Percentiles rank a stretch among this genome's conserved stretches.
Evolutionary conservation across 2,797 vertebrate species (phyloP).

Genomic region (Phrynocephalus vlangalii): DNA sequence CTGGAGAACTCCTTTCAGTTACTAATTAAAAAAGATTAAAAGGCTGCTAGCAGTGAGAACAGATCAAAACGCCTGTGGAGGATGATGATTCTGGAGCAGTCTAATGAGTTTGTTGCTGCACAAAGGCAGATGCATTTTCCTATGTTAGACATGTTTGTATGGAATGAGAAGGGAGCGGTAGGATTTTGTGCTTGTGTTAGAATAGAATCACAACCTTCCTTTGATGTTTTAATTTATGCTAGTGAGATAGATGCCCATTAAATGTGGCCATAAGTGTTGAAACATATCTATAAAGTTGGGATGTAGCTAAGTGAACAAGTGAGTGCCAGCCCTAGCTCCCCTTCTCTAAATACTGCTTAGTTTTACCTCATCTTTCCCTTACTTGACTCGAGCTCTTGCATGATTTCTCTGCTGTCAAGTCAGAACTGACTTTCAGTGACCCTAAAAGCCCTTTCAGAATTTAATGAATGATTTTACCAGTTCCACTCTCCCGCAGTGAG

Average conservation of each 20-base stretch:
- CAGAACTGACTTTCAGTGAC: too few species aligned
- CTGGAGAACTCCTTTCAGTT: slow-evolving; percentile 37
- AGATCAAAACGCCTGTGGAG: slow-evolving; percentile 46
- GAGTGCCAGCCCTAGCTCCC: neutral
- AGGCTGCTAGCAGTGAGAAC: slow-evolving; percentile 39
- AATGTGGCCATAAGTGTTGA: neutral
- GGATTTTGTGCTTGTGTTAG: neutral
- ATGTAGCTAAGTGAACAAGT: neutral
- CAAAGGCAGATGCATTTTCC: slow-evolving; percentile 43
- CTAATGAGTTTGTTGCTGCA: slow-evolving; percentile 57
- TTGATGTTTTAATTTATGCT: slow-evolving; percentile 17
- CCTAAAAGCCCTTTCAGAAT: too few species aligned
- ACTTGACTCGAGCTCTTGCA: neutral
- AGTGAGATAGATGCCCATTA: neutral
- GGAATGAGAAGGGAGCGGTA: slow-evolving; percentile 26
- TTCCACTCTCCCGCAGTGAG: too few species aligned
- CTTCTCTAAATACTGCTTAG: neutral
- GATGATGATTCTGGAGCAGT: slow-evolving; percentile 55
- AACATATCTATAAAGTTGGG: neutral
- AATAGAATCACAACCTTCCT: slow-evolving; percentile 2
- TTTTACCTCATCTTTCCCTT: neutral
- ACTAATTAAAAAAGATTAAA: slow-evolving; percentile 38
- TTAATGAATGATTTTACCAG: too few species aligned
- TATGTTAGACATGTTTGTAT: slow-evolving; percentile 20
- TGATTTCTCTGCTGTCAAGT: too few species aligned